Evolutionary conservation across 2,888 invertebrate genomes (phyloP), one percentile per base, ranked within the genome.

Genomic region (Xanthorhoe spadicearia): DNA sequence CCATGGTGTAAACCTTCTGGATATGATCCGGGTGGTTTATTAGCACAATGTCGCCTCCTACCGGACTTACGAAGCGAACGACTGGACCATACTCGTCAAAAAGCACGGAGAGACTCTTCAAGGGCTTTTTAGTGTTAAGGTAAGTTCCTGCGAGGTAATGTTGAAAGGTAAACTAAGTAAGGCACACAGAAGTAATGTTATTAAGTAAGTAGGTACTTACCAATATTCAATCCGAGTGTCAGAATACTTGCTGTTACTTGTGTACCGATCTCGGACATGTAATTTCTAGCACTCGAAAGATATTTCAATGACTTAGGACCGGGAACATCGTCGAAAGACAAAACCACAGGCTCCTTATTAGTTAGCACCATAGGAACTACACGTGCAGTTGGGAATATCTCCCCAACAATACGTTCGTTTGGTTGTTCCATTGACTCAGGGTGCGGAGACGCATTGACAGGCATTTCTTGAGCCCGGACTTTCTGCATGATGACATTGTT

Each of bases 21-120:
- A 95, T 94, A 74, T 95, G 95, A 64, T 95, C 95, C 0, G 95
- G 95, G 59, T 95, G 93, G 77, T 93, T 94, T 54, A 95, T 85
- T 68, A 96, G 88, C 2, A 96, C 94, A 18, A 96, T 94, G 72
- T 95, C 94, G 0, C 94, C 93, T 0, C 95, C 94, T 51, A 96
- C 89, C 0, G 95, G 95, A 28, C 95, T 95, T 19, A 95, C 94
- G 57, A 95, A 91, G 58, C 95, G 93, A 8, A 95, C 95, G 1
- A 96, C 94, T 0, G 95, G 95, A 0, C 96, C 96, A 71, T 96
- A 95, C 69, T 92, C 87, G 58, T 93, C 90, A 69, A 93, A 93
- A 0, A 93, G 77, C 5, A 78, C 74, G 0, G 92, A 86, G 3
- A 92, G 75, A 67, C 83, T 85, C 69, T 82, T 85, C 23, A 86